Evolutionary conservation across 2,113 vertebrate species (phyloP).

Genomic region (Crocuta crocuta): DNA sequence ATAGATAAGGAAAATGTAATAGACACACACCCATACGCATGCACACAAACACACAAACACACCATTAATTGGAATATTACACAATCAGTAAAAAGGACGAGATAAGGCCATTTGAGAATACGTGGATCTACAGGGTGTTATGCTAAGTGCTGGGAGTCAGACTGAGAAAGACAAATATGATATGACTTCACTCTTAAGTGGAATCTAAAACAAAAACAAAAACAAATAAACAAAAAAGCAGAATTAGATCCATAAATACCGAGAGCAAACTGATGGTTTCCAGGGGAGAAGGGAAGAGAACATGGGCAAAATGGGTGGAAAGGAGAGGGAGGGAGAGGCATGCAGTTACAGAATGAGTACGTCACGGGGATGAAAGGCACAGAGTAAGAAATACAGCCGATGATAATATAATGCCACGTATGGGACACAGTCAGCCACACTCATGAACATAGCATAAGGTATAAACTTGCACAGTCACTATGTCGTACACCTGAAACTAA

Average conservation of each 20-base stretch:
- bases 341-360: not conserved
- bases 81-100: not conserved
- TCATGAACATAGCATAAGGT: not conserved
- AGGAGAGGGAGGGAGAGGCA: not conserved
- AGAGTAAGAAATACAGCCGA: rapidly evolving
- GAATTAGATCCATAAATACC: not conserved
- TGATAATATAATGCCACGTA: rapidly evolving
- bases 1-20: not conserved
- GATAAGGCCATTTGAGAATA: not conserved
- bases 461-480: not conserved
- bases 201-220: not conserved
- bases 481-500: not conserved
- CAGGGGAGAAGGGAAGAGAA: not conserved
- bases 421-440: not conserved
- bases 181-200: not conserved
- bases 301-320: not conserved
- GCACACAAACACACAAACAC: not conserved
- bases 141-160: not conserved
- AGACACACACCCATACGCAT: not conserved
- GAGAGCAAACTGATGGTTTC: not conserved
- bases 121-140: not conserved
- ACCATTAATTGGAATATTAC: not conserved
- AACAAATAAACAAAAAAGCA: not conserved
- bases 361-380: not conserved
- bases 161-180: not conserved